A percentile compares a stretch with the other conserved stretches of the same genome.
phyloP scores from a whole-genome alignment of 2,888 invertebrate species.

The Latrodectus hesperus region DNA sequence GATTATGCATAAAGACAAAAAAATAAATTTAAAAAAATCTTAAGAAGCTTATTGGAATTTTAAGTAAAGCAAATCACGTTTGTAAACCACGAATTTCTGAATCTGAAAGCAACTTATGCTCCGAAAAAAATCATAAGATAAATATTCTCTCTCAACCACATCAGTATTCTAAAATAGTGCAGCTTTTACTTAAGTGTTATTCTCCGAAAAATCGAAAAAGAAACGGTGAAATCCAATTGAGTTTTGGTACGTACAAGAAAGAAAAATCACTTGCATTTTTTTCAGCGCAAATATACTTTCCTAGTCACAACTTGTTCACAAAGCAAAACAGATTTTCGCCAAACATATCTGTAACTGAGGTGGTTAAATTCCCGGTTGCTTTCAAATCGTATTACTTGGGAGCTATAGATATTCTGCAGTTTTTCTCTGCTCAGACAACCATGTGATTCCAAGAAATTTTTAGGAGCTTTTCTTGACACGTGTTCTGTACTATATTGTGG shows the following conservation, averaged over 20 bases:
- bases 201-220: neutral
- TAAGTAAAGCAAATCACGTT: no score
- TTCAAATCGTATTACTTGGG: constrained; percentile 35
- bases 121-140: neutral
- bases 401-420: constrained; percentile 38
- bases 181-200: constrained; percentile 7
- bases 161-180: neutral
- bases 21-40: no score
- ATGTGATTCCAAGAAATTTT: neutral
- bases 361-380: constrained; percentile 26
- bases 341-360: constrained; percentile 5
- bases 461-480: no score
- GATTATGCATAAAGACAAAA: no score
- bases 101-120: no score
- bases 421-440: neutral
- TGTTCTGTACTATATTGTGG: neutral
- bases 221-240: constrained; percentile 20
- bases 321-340: neutral
- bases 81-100: no score
- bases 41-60: no score
- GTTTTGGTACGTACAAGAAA: neutral
- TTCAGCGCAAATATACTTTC: constrained; percentile 4
- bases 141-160: constrained; percentile 14
- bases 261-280: constrained; percentile 25
- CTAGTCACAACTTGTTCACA: constrained; percentile 1